Base-by-base conservation (phyloP, 2,113 vertebrate genomes). In the Nerophis lumbriciformis region DNA sequence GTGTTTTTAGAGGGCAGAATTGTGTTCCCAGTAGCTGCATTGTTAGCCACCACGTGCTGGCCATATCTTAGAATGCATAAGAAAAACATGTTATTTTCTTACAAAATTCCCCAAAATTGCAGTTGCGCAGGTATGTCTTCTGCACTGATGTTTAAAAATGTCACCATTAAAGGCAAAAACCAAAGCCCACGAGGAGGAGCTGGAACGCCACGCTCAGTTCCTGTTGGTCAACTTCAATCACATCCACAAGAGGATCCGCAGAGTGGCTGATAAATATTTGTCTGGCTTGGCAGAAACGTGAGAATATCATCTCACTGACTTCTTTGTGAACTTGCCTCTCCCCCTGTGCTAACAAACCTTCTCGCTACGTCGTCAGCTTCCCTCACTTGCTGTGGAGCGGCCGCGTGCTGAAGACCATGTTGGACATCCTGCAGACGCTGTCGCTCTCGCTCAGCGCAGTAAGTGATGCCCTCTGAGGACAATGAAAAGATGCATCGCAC, bases 211-310 rank as follows among this genome's bases (percentile, higher is more conserved):
- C 0, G 97, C 96, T 36, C 95, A 99, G 83, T 99, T 99, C 72
- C 87, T 99, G 8, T 73, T 99, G 76, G 95, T 99, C 69, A 97
- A 97, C 87, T 99, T 99, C 81, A 99, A 98, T 80, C 97, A 99
- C 76, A 96, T 97, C 73, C 97, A 99, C 87, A 98, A 98, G 85
- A 91, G 97, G 74, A 99, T 99, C 78, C 91, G 97, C 61, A 90
- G 97, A 64, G 95, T 99, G 53, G 96, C 97, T 0, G 97, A 99
- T 82, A 99, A 98, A 79, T 98, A 99, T 60, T 83, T 99, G 37
- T 99, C 97, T 0, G 95, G 95, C 14, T 85, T 99, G 71, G 97
- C 98, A 15, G 97, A 99, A 82, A 98, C 94, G 95, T 99, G 70
- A 92, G 94, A 14, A 51, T 51, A 51, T 51, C n/a, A 75, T 6